phyloP scores from a whole-genome alignment of 2,888 invertebrate genomes.

The Lycaena phlaeas region DNA sequence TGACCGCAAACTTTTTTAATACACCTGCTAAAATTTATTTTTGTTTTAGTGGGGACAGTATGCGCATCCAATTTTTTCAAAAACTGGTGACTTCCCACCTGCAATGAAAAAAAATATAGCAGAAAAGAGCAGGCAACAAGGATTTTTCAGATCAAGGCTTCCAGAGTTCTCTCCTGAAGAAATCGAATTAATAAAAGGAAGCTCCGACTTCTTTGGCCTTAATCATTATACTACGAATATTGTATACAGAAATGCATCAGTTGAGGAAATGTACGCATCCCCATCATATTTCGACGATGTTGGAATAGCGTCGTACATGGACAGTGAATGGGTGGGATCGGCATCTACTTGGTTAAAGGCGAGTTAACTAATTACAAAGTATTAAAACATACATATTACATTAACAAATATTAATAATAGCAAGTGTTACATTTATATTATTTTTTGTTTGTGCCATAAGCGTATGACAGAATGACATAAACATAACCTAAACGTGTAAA shows the following conservation, averaged over 20 bases:
- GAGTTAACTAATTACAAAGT: background rate
- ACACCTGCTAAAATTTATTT: too few relatives aligned
- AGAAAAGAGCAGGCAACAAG: conserved; percentile 71
- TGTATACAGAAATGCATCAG: conserved; percentile 37
- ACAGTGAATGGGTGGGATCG: conserved; percentile 24
- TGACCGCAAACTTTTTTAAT: too few relatives aligned
- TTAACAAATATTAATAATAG: too few relatives aligned
- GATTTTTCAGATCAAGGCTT: conserved; percentile 68
- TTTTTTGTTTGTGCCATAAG: too few relatives aligned
- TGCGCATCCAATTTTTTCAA: conserved; percentile 73
- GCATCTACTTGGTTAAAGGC: conserved; percentile 24
- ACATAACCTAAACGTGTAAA: too few relatives aligned
- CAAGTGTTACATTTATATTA: too few relatives aligned
- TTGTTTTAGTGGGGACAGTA: conserved; percentile 64
- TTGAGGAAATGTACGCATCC: conserved; percentile 15
- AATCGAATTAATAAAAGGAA: conserved; percentile 67
- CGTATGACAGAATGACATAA: too few relatives aligned
- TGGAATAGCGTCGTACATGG: conserved; percentile 18
- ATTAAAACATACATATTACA: too few relatives aligned
- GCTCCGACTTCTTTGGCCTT: conserved; percentile 79
- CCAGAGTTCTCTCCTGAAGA: conserved; percentile 74
- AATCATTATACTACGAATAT: conserved; percentile 76
- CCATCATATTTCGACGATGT: conserved; percentile 29
- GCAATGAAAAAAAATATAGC: conserved; percentile 70
- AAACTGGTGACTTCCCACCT: conserved; percentile 74